Evolutionary conservation across 2,797 vertebrate species (phyloP).

Genomic region (Micropoecilia bifurca): DNA sequence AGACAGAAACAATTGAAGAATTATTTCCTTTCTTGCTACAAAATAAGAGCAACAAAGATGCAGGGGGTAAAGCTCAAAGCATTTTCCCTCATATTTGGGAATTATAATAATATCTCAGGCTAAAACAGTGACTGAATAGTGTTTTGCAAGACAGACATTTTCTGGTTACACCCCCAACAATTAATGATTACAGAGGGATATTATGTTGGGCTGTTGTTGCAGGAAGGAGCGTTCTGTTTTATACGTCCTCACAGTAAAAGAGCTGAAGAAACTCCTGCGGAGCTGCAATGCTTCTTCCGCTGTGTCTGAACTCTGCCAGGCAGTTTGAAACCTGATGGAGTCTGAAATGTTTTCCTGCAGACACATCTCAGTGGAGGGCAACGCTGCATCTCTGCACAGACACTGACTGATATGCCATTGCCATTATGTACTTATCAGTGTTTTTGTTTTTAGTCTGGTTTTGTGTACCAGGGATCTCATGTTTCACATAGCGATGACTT

Average conservation of each 20-base stretch:
- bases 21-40: background rate
- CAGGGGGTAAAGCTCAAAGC: background rate
- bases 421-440: background rate
- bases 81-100: background rate
- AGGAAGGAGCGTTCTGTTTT: background rate
- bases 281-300: background rate
- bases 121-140: background rate
- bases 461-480: background rate
- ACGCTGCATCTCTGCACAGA: background rate
- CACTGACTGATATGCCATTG: background rate
- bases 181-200: background rate
- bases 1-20: background rate
- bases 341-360: conserved; percentile 1
- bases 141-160: background rate
- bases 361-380: background rate
- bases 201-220: no score
- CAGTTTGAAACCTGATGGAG: background rate
- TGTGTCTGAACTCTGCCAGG: background rate
- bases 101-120: background rate
- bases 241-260: background rate
- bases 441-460: conserved; percentile 1
- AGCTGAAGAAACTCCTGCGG: background rate
- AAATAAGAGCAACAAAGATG: background rate
- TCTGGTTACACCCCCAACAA: background rate
- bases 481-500: background rate